Base-by-base conservation (phyloP, 2,113 vertebrate species). In the Anarrhichthys ocellatus region DNA sequence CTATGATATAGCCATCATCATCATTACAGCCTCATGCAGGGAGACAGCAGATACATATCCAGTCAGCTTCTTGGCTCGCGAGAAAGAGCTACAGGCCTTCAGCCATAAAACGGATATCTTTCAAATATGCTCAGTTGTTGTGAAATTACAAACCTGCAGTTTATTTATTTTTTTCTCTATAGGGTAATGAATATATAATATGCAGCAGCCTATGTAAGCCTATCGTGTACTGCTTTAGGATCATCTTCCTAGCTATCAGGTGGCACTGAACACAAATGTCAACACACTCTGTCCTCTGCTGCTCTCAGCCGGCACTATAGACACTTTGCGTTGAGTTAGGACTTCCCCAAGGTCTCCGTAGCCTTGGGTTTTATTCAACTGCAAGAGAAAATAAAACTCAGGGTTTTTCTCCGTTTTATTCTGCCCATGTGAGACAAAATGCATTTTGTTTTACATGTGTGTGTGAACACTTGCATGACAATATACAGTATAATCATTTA, bases 121-220 rank as follows among this genome's bases (percentile, higher is more conserved):
- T 59, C 15, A 34, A 14, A 73, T 63, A 68, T 7, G 17, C 29
- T 18, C 24, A 29, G 20, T 34, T 73, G 42, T 79, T 24, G 13
- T 10, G 22, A 66, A 52, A 62, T 48, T n/a, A 36, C 42, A 69
- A 5, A 11, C n/a, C 18, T 42, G 44, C 50, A 52, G 54, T 20
- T 32, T 71, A 66, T 56, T n/a, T 48, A 2, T 48, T 58, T 24
- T 27, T 58, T 56, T 29, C 50, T 59, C 22, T 17, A 10, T 15
- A 24, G 63, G 24, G 42, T 78, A 50, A 85, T 85, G 22, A 85
- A 92, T 89, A 85, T 34, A 81, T 91, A 83, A 91, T 85, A 68
- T 75, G 81, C 38, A 78, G 78, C 48, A 80, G 72, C 48, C 46
- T 50, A 36, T 85, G 71, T 73, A 56, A 80, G 66, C 59, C 69